Evolutionary conservation across 2,113 vertebrate species (phyloP).

Genomic region (Pterocles gutturalis): DNA sequence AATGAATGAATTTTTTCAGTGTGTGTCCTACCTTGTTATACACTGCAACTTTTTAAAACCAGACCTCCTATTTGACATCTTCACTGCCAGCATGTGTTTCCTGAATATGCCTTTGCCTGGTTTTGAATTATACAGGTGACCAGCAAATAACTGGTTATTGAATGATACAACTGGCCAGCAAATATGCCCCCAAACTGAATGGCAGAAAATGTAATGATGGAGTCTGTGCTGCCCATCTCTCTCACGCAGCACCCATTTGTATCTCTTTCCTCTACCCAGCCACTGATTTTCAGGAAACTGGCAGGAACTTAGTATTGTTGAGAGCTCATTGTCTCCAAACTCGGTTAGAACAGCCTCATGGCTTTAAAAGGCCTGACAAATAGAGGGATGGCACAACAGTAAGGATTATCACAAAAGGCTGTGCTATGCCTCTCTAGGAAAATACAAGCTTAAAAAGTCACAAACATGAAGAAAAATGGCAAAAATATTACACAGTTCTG

Average conservation of each 20-base stretch:
- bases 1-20: neutral
- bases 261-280: neutral
- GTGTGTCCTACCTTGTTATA: neutral
- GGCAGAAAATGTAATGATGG: neutral
- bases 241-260: neutral
- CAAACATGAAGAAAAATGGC: neutral
- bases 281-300: neutral
- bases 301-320: neutral
- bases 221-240: neutral
- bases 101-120: neutral
- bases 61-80: neutral
- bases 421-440: neutral
- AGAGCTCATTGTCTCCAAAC: neutral
- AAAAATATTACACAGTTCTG: neutral
- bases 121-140: neutral
- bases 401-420: neutral
- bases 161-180: neutral
- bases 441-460: neutral
- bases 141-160: too few species aligned
- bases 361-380: neutral
- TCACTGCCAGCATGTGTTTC: neutral
- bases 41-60: neutral
- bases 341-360: neutral
- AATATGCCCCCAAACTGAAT: neutral
- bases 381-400: neutral